These are phyloP conservation scores for Gila orcuttii DNA, from an alignment of 2,113 vertebrate species.

Conservation along the genomic window DNA sequence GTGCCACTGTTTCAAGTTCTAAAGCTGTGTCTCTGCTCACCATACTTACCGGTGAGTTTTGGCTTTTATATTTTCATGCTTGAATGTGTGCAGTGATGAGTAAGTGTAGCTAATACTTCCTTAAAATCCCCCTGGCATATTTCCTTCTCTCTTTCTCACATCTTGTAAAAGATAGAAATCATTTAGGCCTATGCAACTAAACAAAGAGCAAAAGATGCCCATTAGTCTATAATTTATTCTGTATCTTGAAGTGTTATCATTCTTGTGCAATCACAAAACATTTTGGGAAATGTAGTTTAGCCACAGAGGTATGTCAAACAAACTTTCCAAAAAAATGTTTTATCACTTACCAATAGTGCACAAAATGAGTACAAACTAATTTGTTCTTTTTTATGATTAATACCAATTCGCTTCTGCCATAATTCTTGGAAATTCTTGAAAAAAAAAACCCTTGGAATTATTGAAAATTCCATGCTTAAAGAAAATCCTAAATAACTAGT, in stretches of 20 bases:
- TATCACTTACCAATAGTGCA: not conserved
- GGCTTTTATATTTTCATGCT: not conserved
- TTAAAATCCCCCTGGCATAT: not conserved
- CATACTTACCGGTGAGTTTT: slow-evolving; percentile 62
- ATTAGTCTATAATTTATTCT: not conserved
- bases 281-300: not conserved
- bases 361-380: not conserved
- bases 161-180: not conserved
- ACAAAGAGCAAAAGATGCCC: not conserved
- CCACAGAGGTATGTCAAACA: not conserved
- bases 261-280: not conserved
- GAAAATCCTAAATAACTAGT: not conserved
- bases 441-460: not conserved
- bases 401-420: not conserved
- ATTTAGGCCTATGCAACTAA: not conserved
- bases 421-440: not conserved
- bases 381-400: not conserved
- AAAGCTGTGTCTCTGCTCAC: slow-evolving; percentile 69
- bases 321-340: no score
- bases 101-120: not conserved
- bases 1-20: slow-evolving; percentile 68
- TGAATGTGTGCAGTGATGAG: not conserved
- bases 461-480: not conserved
- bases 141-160: not conserved
- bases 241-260: not conserved